Evolutionary conservation across 2,113 vertebrate genomes (phyloP), one percentile per base, ranked within the genome.

Genomic region (Salvelinus alpinus): DNA sequence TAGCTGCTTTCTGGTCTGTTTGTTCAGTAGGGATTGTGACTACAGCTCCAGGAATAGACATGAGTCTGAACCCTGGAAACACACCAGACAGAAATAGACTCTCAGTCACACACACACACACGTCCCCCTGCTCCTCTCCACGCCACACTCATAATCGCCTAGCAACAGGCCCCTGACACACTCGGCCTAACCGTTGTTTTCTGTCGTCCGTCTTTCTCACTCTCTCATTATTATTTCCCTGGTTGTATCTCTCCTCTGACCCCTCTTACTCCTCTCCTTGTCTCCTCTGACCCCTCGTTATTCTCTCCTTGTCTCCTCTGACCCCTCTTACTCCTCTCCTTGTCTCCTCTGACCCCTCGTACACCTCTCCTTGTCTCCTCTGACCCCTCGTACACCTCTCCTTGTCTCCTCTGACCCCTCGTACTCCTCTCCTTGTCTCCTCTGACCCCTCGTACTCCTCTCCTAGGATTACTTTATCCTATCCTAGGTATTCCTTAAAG

Each of bases 11-110:
- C 8, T 44, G 8, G 72, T 25, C 25, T 31, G 67, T 25, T 31
- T 69, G 82, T 88, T 87, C 84, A 90, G 88, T 77, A 71, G 91
- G 89, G 90, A 93, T 93, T 92, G 90, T 89, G 90, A 91, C 91
- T 91, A 87, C 77, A 22, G 90, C 80, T 94, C 93, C 91, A 92
- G 87, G 88, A 94, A 93, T 94, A 94, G 92, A 91, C 88, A 66
- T 83, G 38, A 44, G 90, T 92, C 90, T 94, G 92, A 91, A 94
- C 92, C 91, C 91, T 94, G 88, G 93, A 93, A 93, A 93, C 91
- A 88, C 89, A 87, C 87, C 84, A 64, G 88, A 90, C 91, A 86
- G 86, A 93, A 94, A 94, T 94, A 94, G 92, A 87, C 70, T 71
- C 86, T 88, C n/a, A n/a, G 89, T 85, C 88, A 87, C 48, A 54